Base-by-base conservation (phyloP, 2,113 vertebrate genomes). In the Laterallus jamaicensis region DNA sequence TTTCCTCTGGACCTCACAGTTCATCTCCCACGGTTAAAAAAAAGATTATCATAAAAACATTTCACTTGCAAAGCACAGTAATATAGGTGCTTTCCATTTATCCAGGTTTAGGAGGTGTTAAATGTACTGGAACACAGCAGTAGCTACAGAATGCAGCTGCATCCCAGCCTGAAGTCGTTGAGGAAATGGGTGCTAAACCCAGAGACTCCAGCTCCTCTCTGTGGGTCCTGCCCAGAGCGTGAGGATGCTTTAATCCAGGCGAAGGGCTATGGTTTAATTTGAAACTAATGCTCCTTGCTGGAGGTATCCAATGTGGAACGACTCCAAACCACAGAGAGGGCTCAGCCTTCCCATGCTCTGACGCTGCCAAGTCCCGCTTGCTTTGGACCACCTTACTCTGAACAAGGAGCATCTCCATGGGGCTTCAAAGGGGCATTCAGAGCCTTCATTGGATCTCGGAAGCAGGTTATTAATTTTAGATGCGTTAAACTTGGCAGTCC, bases 61-160 rank as follows among this genome's bases (percentile, higher is more conserved):
- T 97, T 96, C 81, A 47, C 78, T 94, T 93, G 76, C 89, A 95
- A 92, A 95, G 77, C 1, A 24, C 64, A 67, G 90, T 6, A 24
- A 76, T 55, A 24, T 21, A 24, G 82, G 75, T 86, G 90, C 21
- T 56, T 92, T 83, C 86, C 62, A 94, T 71, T 82, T 54, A 63
- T 69, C 63, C 92, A 52, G 2, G 2, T 87, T 91, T 79, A 58
- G 95, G 78, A 91, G 67, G 77, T 69, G 90, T 69, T 91, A 83
- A 92, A 80, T 73, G 56, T 66, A 31, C 78, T 87, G 82, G 88
- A 92, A 93, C 63, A 7, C 40, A 55, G 68, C 60, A 76, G 50
- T 89, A 95, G 75, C 75, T 49, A 6, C 63, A 75, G 94, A 50
- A 59, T 74, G 66, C 93, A 82, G 96, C 77, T 94, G 74, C 19